These are phyloP conservation scores for Proisotoma minuta DNA, from an alignment of 2,888 invertebrate species.

Conservation along the genomic window DNA sequence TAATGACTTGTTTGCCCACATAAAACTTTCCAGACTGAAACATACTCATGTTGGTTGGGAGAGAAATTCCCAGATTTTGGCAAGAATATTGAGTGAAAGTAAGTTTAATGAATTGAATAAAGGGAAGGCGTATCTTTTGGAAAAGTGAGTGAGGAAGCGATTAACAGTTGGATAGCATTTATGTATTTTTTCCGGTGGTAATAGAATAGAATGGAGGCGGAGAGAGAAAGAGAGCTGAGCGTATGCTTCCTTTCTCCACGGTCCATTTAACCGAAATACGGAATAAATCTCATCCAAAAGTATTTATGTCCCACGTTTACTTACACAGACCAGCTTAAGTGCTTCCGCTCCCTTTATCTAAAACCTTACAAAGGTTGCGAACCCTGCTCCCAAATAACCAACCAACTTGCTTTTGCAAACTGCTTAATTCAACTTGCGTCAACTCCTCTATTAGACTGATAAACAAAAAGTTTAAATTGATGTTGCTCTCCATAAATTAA, in stretches of 20 bases:
- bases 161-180: neutral
- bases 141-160: neutral
- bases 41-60: no score
- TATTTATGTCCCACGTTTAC: neutral
- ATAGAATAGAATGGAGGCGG: neutral
- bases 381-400: no score
- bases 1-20: no score
- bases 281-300: neutral
- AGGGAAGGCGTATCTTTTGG: neutral
- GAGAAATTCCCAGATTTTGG: no score
- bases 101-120: neutral
- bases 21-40: no score
- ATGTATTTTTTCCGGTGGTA: neutral
- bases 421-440: no score
- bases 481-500: no score
- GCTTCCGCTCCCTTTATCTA: neutral
- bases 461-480: no score
- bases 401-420: no score
- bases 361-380: no score
- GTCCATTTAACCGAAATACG: neutral
- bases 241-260: neutral
- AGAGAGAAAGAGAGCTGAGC: neutral
- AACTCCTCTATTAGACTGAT: no score
- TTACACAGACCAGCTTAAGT: neutral
- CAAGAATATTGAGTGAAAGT: neutral